These are phyloP conservation scores for Coregonus ussuriensis DNA, from an alignment of 2,797 vertebrate species.

Conservation along the genomic window DNA sequence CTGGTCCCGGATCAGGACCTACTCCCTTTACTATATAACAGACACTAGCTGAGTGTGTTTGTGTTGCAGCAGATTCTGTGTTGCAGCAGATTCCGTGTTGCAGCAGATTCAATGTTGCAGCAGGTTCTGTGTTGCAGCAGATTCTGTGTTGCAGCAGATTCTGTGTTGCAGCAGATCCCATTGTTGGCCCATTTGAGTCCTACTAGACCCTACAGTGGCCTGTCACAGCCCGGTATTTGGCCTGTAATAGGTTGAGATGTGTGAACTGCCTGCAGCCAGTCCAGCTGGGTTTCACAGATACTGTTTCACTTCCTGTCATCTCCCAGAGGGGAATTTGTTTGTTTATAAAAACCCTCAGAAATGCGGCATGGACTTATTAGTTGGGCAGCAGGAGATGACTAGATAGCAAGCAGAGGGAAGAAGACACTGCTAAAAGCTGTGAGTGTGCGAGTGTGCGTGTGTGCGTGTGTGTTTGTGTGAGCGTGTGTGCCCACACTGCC, in stretches of 20 bases:
- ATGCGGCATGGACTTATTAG: conserved; percentile 33
- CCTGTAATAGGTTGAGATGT: background rate
- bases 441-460: background rate
- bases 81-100: too few relatives aligned
- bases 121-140: too few relatives aligned
- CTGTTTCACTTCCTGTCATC: conserved; percentile 31
- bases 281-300: conserved; percentile 13
- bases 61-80: too few relatives aligned
- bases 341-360: conserved; percentile 49
- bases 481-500: background rate
- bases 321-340: conserved; percentile 45
- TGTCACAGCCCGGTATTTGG: background rate
- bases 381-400: conserved; percentile 22
- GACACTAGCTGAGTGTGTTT: too few relatives aligned
- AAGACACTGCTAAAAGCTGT: conserved; percentile 9
- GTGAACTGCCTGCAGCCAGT: conserved; percentile 14
- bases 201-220: background rate
- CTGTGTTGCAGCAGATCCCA: background rate
- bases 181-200: background rate
- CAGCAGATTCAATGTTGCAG: too few relatives aligned
- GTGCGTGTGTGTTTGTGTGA: background rate
- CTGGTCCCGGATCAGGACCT: too few relatives aligned
- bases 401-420: conserved; percentile 17
- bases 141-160: too few relatives aligned
- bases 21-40: too few relatives aligned